Percentiles rank a stretch among this genome's conserved stretches.
Conservation (phyloP, 2,113 vertebrate species). For the Halichoerus grypus region DNA sequence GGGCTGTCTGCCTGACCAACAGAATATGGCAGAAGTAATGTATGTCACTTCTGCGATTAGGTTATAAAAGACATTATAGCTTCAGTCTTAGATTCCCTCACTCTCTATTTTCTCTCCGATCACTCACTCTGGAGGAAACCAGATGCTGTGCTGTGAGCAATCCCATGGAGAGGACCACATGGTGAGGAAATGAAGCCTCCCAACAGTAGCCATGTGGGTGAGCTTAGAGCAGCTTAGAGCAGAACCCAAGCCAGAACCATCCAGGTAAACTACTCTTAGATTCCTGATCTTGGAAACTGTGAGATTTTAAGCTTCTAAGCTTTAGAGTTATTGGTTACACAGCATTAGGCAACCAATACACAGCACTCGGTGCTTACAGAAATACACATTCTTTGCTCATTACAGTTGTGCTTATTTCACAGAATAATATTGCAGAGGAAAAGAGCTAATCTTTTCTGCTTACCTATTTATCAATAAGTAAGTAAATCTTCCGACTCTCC, state of each 20-base stretch:
- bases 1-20: neutral
- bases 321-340: neutral
- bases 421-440: neutral
- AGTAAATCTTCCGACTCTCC: neutral
- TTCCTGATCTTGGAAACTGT: neutral
- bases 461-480: constrained; percentile 14
- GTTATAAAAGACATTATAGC: neutral
- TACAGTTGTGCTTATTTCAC: neutral
- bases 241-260: neutral
- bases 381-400: neutral
- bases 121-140: neutral
- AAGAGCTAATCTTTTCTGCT: neutral
- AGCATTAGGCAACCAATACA: neutral
- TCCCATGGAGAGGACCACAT: neutral
- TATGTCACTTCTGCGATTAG: neutral
- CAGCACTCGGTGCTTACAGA: neutral
- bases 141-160: neutral
- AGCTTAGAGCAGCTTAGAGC: neutral
- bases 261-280: neutral
- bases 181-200: neutral
- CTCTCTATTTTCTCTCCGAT: neutral
- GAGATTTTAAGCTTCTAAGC: neutral
- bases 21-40: neutral
- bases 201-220: neutral
- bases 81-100: neutral